Base-by-base conservation (phyloP, 2,797 vertebrate species). In the Onychomys leucogaster region DNA sequence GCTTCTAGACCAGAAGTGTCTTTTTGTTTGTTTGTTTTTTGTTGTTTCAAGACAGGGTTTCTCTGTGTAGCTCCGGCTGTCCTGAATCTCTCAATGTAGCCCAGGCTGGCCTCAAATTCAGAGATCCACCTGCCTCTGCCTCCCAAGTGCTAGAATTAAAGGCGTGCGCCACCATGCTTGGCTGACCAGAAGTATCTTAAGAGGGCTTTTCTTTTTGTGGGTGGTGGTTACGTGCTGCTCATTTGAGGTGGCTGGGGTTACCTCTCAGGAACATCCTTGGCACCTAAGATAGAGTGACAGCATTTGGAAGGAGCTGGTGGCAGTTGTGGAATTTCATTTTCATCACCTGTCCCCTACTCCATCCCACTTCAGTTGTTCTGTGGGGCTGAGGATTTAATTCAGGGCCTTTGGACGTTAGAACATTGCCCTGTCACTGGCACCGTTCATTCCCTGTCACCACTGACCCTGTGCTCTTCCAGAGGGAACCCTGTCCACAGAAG, bases 1-100 rank as follows among this genome's bases (percentile, higher is more conserved):
- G n/a, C 78, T 96, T 80, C 82, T 85, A 96, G 91, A 84, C 52
- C 77, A 81, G 83, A 67, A 25, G n/a, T n/a, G 78, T 76, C 71
- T 73, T 73, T 5, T 71, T 37, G n/a, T n/a, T n/a, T n/a, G n/a
- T 10, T 21, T n/a, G 14, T 34, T 2, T 67, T 67, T 14, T 67
- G 2, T 67, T 34, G 17, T 34, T n/a, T 37, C 10, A 19, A 71
- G 17, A 37, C n/a, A 71, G 67, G 67, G 34, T 71, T 37, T 52
- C 49, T 52, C 49, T 52, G 49, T 12, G 49, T 52, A 13, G 49
- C 49, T 52, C 49, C 52, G 49, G 49, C 49, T 52, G 49, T 12
- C 49, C 49, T 52, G 49, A 52, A 52, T 52, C 49, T 52, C 49
- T 52, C 49, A 12, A 12, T 52, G 49, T 52, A 52, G 49, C 11